Conservation (phyloP, 2,113 vertebrate genomes). For the Nansenia antarctica region DNA sequence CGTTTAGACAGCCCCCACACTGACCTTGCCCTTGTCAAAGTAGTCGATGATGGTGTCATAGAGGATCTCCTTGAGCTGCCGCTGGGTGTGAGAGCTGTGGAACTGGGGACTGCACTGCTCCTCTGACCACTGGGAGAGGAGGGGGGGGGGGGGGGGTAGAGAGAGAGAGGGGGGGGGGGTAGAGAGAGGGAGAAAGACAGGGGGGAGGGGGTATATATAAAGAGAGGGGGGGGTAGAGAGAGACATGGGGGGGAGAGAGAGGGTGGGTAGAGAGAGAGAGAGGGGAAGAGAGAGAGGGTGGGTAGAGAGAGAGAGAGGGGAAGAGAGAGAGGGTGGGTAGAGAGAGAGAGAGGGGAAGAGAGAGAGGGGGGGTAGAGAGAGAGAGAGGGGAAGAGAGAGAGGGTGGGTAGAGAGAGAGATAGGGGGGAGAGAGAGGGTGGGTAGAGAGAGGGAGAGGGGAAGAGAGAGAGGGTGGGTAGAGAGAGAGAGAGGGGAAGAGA, state of each 20-base stretch:
- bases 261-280: no score
- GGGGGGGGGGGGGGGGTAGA: not conserved
- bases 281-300: no score
- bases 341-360: no score
- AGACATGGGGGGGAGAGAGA: no score
- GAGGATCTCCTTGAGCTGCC: slow-evolving; percentile 91
- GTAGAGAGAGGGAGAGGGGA: no score
- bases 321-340: no score
- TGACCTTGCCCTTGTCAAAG: slow-evolving; percentile 98
- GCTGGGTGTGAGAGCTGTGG: slow-evolving; percentile 87
- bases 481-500: no score
- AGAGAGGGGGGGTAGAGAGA: not conserved
- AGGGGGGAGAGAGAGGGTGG: no score
- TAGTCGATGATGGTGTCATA: slow-evolving; percentile 95
- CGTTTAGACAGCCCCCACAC: not conserved
- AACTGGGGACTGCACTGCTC: slow-evolving; percentile 85
- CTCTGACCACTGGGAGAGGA: slow-evolving; percentile 72
- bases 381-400: not conserved
- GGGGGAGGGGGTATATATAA: slow-evolving; percentile 13
- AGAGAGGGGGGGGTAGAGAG: slow-evolving; percentile 5
- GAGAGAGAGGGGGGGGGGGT: not conserved
- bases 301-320: no score
- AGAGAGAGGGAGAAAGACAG: not conserved
- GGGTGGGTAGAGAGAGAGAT: no score
- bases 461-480: no score